Conservation (phyloP, 2,888 invertebrate genomes). For the Sycophila texana region DNA sequence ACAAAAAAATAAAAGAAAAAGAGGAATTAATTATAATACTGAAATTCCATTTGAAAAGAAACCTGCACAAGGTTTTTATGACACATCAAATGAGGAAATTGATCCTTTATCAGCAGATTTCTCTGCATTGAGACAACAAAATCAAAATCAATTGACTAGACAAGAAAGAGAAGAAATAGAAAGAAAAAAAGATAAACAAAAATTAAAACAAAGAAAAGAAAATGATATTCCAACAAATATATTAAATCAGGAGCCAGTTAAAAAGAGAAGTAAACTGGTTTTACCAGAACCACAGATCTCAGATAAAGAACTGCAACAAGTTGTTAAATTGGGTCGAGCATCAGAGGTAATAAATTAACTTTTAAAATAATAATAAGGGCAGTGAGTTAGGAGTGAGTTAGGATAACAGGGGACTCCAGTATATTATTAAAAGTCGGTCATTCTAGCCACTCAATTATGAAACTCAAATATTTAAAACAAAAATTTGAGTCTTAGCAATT, state of each 20-base stretch:
- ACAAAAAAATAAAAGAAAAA: slow-evolving; percentile 87
- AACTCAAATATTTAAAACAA: no score
- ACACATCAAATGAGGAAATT: slow-evolving; percentile 91
- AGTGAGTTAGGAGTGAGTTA: no score
- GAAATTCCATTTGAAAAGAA: slow-evolving; percentile 98
- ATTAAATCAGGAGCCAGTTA: slow-evolving; percentile 91
- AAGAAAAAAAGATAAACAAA: slow-evolving; percentile 95
- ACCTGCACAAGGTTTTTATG: slow-evolving; percentile 95
- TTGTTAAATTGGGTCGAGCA: slow-evolving; percentile 93
- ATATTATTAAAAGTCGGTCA: background rate
- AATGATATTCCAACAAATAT: slow-evolving; percentile 95
- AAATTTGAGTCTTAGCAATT: background rate
- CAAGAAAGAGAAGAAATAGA: slow-evolving; percentile 96
- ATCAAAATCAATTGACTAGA: slow-evolving; percentile 94
- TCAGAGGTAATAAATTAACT: slow-evolving; percentile 79
- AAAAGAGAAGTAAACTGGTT: slow-evolving; percentile 96
- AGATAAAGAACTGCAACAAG: slow-evolving; percentile 92
- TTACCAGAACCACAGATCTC: slow-evolving; percentile 97
- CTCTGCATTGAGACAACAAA: slow-evolving; percentile 91
- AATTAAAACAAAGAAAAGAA: slow-evolving; percentile 95
- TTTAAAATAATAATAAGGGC: background rate
- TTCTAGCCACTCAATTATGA: no score
- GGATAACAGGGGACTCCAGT: no score
- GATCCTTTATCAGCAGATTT: slow-evolving; percentile 95
- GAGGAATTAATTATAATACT: slow-evolving; percentile 96